A percentile compares a stretch with the other conserved stretches of the same genome.
Evolutionary conservation across 2,113 vertebrate genomes (phyloP).

Genomic region (Romanogobio albipinnatus): DNA sequence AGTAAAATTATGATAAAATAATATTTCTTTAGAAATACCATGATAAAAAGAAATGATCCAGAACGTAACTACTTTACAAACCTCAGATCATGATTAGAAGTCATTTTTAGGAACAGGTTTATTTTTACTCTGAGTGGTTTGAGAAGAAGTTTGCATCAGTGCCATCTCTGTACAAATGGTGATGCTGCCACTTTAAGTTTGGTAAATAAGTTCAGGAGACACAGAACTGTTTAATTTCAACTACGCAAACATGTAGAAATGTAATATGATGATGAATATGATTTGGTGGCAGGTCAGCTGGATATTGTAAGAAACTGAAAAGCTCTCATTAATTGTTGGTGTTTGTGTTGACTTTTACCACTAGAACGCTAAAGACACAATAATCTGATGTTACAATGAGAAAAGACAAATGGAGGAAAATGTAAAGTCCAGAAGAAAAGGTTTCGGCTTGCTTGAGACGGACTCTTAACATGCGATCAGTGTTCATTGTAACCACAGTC

Average conservation of each 20-base stretch:
- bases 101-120: too few relatives aligned
- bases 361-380: too few relatives aligned
- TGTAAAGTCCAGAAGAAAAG: too few relatives aligned
- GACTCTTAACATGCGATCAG: background rate
- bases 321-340: too few relatives aligned
- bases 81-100: background rate
- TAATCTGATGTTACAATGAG: too few relatives aligned
- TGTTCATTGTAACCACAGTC: background rate
- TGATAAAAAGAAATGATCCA: background rate
- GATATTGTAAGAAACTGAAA: too few relatives aligned
- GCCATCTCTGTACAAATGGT: background rate
- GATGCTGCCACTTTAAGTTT: background rate
- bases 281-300: background rate
- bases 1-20: background rate
- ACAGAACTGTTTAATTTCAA: background rate
- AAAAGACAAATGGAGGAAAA: too few relatives aligned
- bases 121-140: too few relatives aligned
- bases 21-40: background rate
- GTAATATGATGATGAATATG: background rate
- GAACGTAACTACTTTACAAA: background rate
- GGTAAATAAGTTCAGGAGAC: background rate
- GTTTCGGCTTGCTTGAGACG: background rate
- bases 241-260: background rate
- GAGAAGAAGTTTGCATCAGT: background rate
- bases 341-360: too few relatives aligned